Percentiles rank a stretch among this genome's conserved stretches.
These are phyloP conservation scores for Luperina testacea DNA, from an alignment of 2,888 invertebrate species.

Conservation along the genomic window DNA sequence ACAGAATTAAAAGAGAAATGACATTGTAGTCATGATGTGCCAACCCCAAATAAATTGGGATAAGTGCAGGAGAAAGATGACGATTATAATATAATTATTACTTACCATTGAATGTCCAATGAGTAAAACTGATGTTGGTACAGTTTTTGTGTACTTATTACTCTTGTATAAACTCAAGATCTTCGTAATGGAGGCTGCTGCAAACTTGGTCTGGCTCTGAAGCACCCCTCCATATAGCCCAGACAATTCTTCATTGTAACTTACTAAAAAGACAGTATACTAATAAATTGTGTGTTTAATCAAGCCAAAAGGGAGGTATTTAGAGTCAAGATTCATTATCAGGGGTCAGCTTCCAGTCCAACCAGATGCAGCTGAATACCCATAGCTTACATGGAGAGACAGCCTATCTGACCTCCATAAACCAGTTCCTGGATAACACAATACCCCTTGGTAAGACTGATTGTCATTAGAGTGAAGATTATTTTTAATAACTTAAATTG, in stretches of 20 bases:
- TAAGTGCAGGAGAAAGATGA: neutral
- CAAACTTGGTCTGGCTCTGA: conserved; percentile 93
- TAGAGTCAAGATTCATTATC: neutral
- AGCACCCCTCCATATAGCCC: conserved; percentile 96
- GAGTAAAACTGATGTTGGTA: conserved; percentile 92
- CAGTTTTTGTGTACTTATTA: conserved; percentile 83
- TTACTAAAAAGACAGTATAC: conserved; percentile 85
- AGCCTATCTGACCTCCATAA: too few species aligned
- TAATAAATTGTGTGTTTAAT: neutral
- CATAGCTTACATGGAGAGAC: too few species aligned
- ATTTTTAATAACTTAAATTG: neutral
- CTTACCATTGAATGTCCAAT: conserved; percentile 98
- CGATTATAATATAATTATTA: conserved; percentile 8
- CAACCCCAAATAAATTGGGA: neutral
- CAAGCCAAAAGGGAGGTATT: neutral
- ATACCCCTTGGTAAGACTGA: too few species aligned
- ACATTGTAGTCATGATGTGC: neutral
- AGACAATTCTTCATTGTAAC: conserved; percentile 97
- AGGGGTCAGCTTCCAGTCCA: too few species aligned
- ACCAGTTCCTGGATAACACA: too few species aligned
- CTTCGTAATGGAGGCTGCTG: conserved; percentile 92
- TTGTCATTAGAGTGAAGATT: neutral
- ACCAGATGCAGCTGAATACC: neutral
- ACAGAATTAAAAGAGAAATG: neutral
- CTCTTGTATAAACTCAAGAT: conserved; percentile 93